Conservation (phyloP, 2,113 vertebrate species). For the Tetrao urogallus region DNA sequence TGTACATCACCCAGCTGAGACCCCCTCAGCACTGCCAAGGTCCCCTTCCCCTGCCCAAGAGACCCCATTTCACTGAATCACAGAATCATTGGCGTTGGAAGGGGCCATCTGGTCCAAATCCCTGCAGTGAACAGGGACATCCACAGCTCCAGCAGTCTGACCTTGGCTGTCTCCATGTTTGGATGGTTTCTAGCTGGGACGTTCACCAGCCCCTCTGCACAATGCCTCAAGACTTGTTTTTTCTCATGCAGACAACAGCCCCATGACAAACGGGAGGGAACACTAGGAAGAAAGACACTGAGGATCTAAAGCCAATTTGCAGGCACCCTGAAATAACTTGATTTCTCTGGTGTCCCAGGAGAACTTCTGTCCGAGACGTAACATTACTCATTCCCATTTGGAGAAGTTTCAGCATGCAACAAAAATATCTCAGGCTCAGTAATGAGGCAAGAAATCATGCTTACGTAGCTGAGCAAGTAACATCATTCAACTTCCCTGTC, state of each 20-base stretch:
- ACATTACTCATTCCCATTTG: slow-evolving; percentile 50
- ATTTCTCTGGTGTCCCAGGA: slow-evolving; percentile 1
- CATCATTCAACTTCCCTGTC: slow-evolving; percentile 48
- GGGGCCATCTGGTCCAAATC: too few relatives aligned
- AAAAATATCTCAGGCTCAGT: slow-evolving; percentile 51
- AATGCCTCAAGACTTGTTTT: neutral
- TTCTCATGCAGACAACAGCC: neutral
- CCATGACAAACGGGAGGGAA: neutral
- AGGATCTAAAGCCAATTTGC: slow-evolving; percentile 3
- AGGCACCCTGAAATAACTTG: slow-evolving; percentile 4
- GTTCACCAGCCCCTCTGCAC: neutral
- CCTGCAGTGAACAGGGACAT: too few relatives aligned
- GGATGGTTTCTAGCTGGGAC: neutral
- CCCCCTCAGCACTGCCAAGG: neutral
- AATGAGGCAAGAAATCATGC: slow-evolving; percentile 70
- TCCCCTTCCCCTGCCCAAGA: neutral
- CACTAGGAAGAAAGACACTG: neutral
- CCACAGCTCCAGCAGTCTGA: neutral
- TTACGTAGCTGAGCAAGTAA: slow-evolving; percentile 56
- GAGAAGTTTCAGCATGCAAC: slow-evolving; percentile 37
- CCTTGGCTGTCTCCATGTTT: neutral
- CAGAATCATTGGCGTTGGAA: too few relatives aligned
- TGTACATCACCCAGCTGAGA: neutral
- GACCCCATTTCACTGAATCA: neutral
- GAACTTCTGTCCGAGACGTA: neutral